Evolutionary conservation across 2,797 vertebrate species (phyloP).

Genomic region (Cottoperca gobio): DNA sequence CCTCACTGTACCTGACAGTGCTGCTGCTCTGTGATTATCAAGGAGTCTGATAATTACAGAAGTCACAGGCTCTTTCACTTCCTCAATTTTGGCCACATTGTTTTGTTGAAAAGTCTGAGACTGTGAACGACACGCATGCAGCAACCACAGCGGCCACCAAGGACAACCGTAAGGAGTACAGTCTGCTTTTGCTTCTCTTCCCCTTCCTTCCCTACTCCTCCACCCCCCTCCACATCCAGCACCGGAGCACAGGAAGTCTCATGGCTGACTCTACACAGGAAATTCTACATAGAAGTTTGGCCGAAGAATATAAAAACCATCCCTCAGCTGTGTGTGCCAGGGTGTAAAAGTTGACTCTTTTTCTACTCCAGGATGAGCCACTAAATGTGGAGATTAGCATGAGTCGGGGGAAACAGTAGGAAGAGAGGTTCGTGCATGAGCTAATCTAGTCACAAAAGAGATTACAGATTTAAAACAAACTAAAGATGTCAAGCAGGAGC

Average conservation of each 20-base stretch:
- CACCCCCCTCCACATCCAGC: constrained; percentile 67
- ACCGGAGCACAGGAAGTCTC: constrained; percentile 80
- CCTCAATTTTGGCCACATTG: constrained; percentile 38
- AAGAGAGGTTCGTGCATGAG: constrained; percentile 57
- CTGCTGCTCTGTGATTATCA: constrained; percentile 36
- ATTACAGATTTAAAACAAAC: constrained; percentile 74
- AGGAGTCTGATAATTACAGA: constrained; percentile 23
- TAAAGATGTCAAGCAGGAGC: constrained; percentile 73
- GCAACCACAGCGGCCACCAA: constrained; percentile 51
- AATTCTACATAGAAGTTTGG: constrained; percentile 79
- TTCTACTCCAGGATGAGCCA: background rate
- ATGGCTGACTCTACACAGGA: constrained; percentile 79
- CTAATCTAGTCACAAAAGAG: constrained; percentile 76
- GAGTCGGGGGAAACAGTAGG: constrained; percentile 32
- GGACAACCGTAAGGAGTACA: constrained; percentile 65
- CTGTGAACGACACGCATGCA: constrained; percentile 22
- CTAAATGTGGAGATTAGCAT: constrained; percentile 37
- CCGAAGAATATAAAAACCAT: constrained; percentile 61
- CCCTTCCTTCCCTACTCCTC: constrained; percentile 73
- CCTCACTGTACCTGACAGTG: constrained; percentile 29
- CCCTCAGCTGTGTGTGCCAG: constrained; percentile 13
- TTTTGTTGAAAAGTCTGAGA: constrained; percentile 52
- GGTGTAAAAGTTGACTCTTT: constrained; percentile 28
- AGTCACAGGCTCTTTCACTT: constrained; percentile 52
- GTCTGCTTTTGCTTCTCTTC: constrained; percentile 69